A percentile compares a stretch with the other conserved stretches of the same genome.
These are phyloP conservation scores for Drosophila sturtevanti DNA, from an alignment of 1,140 invertebrate species.

Conservation along the genomic window DNA sequence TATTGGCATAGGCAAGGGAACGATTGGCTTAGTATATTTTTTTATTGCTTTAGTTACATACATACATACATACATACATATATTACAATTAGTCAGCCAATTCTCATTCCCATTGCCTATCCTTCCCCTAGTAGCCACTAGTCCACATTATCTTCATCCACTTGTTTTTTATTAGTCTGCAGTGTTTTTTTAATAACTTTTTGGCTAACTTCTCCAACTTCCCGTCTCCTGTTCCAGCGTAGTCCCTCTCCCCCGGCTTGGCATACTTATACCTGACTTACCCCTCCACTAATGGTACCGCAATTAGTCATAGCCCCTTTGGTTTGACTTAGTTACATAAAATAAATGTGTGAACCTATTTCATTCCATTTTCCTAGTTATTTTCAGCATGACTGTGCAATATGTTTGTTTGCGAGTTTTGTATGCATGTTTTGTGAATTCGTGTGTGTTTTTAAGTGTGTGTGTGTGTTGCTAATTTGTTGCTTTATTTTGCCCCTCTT, in stretches of 20 bases:
- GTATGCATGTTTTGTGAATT: too few relatives aligned
- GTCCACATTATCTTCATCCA: too few relatives aligned
- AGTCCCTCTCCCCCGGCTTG: constrained; percentile 19
- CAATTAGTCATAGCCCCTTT: constrained; percentile 67
- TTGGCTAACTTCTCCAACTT: too few relatives aligned
- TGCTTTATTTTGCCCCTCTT: constrained; percentile 39
- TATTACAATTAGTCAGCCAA: not conserved
- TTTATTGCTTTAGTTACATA: constrained; percentile 12
- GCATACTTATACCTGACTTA: not conserved
- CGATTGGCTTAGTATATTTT: not conserved
- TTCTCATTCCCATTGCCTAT: too few relatives aligned
- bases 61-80: too few relatives aligned
- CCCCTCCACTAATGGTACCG: constrained; percentile 13
- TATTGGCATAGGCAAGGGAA: constrained; percentile 32
- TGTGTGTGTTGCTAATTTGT: constrained; percentile 58
- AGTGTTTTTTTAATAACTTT: too few relatives aligned
- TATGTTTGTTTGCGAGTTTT: constrained; percentile 26
- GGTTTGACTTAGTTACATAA: constrained; percentile 60
- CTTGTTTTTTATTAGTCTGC: too few relatives aligned
- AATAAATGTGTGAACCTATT: constrained; percentile 77
- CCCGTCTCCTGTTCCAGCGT: not conserved
- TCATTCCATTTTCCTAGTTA: constrained; percentile 60
- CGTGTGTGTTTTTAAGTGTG: constrained; percentile 23
- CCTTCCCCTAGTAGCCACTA: too few relatives aligned
- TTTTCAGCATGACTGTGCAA: constrained; percentile 25